Conservation (phyloP, 2,888 invertebrate genomes). For the Vandiemenella viatica region DNA sequence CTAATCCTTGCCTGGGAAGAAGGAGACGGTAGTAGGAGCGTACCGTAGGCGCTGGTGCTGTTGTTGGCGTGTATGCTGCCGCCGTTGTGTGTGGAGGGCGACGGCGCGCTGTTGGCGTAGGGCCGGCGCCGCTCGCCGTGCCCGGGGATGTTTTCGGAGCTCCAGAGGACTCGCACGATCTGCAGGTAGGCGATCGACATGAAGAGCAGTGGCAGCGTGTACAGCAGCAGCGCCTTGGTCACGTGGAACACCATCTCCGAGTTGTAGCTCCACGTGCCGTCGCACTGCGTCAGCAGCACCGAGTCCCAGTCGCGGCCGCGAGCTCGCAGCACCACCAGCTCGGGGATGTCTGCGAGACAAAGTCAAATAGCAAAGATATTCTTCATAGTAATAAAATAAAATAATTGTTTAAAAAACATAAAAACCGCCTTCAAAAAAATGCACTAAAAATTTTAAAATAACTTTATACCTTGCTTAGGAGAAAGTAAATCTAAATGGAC, state of each 20-base stretch:
- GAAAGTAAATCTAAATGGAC: too few species aligned
- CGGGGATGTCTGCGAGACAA: conserved; percentile 51
- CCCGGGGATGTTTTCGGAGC: conserved; percentile 60
- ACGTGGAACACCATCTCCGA: conserved; percentile 56
- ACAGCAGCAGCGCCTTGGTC: conserved; percentile 55
- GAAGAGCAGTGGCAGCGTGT: conserved; percentile 61
- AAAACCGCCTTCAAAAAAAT: too few species aligned
- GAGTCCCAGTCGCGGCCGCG: conserved; percentile 34
- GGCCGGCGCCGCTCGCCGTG: conserved; percentile 27
- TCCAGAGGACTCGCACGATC: conserved; percentile 70
- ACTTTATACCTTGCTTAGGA: too few species aligned
- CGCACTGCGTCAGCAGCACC: conserved; percentile 54
- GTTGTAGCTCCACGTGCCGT: conserved; percentile 50
- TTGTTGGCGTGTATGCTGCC: too few species aligned
- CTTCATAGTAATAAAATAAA: too few species aligned
- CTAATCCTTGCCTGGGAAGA: too few species aligned
- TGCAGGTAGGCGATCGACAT: conserved; percentile 76
- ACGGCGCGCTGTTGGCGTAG: conserved; percentile 5
- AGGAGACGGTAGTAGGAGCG: too few species aligned
- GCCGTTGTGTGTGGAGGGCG: neutral
- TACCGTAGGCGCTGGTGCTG: too few species aligned
- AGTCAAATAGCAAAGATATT: too few species aligned
- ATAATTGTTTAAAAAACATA: too few species aligned
- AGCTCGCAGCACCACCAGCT: conserved; percentile 55
- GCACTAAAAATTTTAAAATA: too few species aligned